Conservation (phyloP, 2,797 vertebrate genomes). For the Taenioides sp. region DNA sequence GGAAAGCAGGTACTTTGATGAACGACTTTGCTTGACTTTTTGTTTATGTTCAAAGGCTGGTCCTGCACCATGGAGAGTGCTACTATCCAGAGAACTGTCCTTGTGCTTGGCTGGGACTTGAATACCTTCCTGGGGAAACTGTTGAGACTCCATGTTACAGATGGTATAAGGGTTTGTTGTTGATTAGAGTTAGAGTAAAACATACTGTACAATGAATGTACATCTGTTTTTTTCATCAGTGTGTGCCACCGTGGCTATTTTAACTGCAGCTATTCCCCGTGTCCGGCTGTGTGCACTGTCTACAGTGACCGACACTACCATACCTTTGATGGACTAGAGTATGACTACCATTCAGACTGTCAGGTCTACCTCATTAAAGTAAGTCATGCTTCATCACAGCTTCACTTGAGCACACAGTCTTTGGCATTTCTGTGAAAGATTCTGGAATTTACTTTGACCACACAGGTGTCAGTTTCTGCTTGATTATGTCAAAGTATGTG, state of each 20-base stretch:
- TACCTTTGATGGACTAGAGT: slow-evolving; percentile 95
- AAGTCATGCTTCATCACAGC: slow-evolving; percentile 32
- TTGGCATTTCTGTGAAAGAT: slow-evolving; percentile 1
- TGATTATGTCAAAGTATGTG: slow-evolving; percentile 16
- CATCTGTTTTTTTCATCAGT: slow-evolving; percentile 66
- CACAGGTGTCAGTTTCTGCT: slow-evolving; percentile 7
- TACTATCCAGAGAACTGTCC: slow-evolving; percentile 96
- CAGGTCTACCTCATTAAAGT: slow-evolving; percentile 95
- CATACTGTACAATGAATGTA: slow-evolving; percentile 1
- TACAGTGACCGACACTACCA: slow-evolving; percentile 97
- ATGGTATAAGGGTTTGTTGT: slow-evolving; percentile 77
- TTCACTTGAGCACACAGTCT: not conserved
- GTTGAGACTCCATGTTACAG: slow-evolving; percentile 93
- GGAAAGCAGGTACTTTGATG: not conserved
- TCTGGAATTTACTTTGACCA: slow-evolving; percentile 16
- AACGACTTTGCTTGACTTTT: slow-evolving; percentile 1
- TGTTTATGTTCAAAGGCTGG: slow-evolving; percentile 63
- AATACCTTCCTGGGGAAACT: slow-evolving; percentile 92
- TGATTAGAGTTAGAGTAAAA: not conserved
- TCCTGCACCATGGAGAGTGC: slow-evolving; percentile 84
- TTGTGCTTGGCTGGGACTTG: slow-evolving; percentile 93
- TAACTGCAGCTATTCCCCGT: slow-evolving; percentile 92
- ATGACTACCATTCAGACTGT: slow-evolving; percentile 95
- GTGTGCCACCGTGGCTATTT: slow-evolving; percentile 92
- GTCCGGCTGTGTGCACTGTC: slow-evolving; percentile 92